phyloP scores from a whole-genome alignment of 2,797 vertebrate species.

The Macropodus opercularis region DNA sequence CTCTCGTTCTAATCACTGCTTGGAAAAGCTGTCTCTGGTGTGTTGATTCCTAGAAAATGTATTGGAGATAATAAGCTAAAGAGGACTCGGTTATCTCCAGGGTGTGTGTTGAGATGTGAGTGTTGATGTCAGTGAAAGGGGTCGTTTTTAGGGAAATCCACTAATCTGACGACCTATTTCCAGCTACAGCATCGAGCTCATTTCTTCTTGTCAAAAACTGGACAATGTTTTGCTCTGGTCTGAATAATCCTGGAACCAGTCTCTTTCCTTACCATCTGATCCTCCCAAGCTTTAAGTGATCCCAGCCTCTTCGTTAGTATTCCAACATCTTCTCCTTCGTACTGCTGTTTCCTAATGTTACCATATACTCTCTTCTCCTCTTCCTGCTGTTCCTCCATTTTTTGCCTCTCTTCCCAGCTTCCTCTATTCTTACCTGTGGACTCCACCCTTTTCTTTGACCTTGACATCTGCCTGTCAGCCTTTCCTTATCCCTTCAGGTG shows the following conservation, averaged over 20 bases:
- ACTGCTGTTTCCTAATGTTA: slow-evolving; percentile 26
- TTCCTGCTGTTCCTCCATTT: slow-evolving; percentile 17
- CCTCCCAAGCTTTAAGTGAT: slow-evolving; percentile 32
- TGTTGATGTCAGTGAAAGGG: not conserved
- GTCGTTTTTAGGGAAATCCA: slow-evolving; percentile 1
- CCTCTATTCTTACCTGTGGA: slow-evolving; percentile 59
- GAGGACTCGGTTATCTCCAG: slow-evolving; percentile 2
- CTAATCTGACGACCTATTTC: not conserved
- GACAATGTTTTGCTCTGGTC: slow-evolving; percentile 1
- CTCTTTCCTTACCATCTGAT: slow-evolving; percentile 13
- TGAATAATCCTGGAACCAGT: no score
- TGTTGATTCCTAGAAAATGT: slow-evolving; percentile 37
- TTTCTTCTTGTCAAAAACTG: not conserved
- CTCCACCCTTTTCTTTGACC: slow-evolving; percentile 60
- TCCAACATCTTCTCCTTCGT: slow-evolving; percentile 12
- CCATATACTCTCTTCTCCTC: slow-evolving; percentile 23
- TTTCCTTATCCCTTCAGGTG: slow-evolving; percentile 71
- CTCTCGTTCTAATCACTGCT: not conserved
- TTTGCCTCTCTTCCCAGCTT: slow-evolving; percentile 40
- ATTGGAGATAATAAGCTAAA: slow-evolving; percentile 14
- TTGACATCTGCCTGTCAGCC: slow-evolving; percentile 64
- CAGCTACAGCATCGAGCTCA: not conserved
- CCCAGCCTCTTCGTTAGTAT: slow-evolving; percentile 17
- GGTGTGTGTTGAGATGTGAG: not conserved
- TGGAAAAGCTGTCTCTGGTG: slow-evolving; percentile 14